phyloP scores from a whole-genome alignment of 1,140 invertebrate genomes.

The Planococcus citri region DNA sequence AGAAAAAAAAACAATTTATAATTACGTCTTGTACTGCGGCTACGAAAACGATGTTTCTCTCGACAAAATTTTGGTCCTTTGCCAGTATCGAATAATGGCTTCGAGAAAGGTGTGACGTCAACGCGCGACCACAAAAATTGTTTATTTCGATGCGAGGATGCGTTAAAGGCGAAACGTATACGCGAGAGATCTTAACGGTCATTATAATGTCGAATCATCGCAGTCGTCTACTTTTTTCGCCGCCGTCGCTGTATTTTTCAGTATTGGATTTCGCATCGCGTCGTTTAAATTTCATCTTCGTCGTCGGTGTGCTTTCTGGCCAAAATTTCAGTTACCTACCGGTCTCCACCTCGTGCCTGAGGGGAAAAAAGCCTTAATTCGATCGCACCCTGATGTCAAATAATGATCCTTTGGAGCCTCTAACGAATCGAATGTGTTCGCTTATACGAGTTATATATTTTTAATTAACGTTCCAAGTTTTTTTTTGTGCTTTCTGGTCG shows the following conservation, averaged over 20 bases:
- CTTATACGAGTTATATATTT: not conserved
- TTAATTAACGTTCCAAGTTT: too few relatives aligned
- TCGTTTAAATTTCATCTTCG: too few relatives aligned
- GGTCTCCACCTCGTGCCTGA: too few relatives aligned
- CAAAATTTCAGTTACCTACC: too few relatives aligned
- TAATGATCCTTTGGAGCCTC: too few relatives aligned
- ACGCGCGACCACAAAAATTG: not conserved
- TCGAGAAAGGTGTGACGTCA: conserved; percentile 4
- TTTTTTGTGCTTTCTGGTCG: too few relatives aligned
- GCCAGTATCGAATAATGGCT: not conserved
- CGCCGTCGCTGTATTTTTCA: not conserved
- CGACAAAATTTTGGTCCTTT: not conserved
- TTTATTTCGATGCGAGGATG: conserved; percentile 1
- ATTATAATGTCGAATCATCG: conserved; percentile 7
- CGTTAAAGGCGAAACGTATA: not conserved
- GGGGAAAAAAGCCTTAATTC: too few relatives aligned
- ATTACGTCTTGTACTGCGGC: not conserved
- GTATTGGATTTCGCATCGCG: too few relatives aligned
- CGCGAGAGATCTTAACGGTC: not conserved
- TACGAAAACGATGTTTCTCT: not conserved
- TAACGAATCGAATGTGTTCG: too few relatives aligned
- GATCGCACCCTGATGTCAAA: too few relatives aligned
- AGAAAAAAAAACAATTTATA: conserved; percentile 1
- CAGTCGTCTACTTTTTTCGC: not conserved
- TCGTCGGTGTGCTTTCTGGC: too few relatives aligned